Percentiles rank a stretch among this genome's conserved stretches.
Conservation (phyloP, 2,113 vertebrate species). For the Lonchura striata region DNA sequence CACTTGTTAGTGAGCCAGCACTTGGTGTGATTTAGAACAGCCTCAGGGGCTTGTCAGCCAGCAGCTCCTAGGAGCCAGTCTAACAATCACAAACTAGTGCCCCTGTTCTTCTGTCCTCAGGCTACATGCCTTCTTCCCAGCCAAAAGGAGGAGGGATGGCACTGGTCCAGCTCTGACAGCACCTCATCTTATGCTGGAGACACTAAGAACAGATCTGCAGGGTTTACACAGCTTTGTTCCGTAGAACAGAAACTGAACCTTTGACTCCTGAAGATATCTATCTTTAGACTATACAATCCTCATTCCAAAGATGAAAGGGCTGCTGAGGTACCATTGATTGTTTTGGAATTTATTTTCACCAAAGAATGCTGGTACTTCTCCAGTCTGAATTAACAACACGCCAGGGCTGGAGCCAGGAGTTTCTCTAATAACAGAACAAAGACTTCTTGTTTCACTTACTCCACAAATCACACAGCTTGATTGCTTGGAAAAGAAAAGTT, state of each 20-base stretch:
- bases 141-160: neutral
- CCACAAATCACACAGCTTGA: constrained; percentile 8
- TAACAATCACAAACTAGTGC: neutral
- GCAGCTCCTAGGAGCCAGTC: neutral
- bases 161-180: neutral
- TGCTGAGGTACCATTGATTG: constrained; percentile 20
- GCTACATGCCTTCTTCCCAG: neutral
- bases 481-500: neutral
- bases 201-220: neutral
- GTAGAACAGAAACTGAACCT: constrained; percentile 3
- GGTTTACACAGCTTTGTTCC: neutral
- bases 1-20: neutral
- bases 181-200: neutral
- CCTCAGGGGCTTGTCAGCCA: neutral
- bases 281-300: constrained; percentile 10
- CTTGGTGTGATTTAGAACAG: neutral
- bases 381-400: neutral
- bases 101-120: neutral
- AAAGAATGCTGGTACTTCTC: constrained; percentile 16
- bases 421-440: neutral
- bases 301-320: constrained; percentile 2
- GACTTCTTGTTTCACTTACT: constrained; percentile 22
- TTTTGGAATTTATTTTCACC: constrained; percentile 41
- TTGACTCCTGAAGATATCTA: constrained; percentile 4
- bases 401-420: neutral